A percentile compares a stretch with the other conserved stretches of the same genome.
Evolutionary conservation across 2,113 vertebrate species (phyloP).

Genomic region (Lanius collurio): DNA sequence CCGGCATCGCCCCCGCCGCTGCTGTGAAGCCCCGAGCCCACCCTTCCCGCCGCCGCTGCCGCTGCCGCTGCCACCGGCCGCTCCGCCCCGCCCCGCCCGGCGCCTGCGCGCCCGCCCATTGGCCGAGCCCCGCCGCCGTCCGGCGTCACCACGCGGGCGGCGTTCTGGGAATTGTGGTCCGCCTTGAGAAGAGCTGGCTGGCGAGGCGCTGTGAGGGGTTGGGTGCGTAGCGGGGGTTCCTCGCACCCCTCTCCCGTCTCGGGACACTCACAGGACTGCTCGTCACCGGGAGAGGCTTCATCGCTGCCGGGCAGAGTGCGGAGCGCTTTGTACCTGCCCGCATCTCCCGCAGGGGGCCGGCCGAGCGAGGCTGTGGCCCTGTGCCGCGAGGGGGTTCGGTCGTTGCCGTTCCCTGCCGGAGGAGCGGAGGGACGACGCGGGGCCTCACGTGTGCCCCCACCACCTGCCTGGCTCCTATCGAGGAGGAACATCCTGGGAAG

Average conservation of each 20-base stretch:
- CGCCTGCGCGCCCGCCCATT: conserved; percentile 56
- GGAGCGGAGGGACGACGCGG: too few relatives aligned
- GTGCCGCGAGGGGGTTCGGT: neutral
- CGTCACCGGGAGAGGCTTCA: neutral
- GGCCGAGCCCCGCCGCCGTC: neutral
- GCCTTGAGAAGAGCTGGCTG: accelerated
- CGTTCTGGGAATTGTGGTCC: conserved; percentile 66
- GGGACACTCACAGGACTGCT: neutral
- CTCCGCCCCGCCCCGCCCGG: conserved; percentile 20
- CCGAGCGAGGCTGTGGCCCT: neutral
- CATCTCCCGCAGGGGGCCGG: neutral
- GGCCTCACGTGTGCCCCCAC: neutral
- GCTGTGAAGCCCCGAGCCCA: neutral
- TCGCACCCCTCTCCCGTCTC: accelerated
- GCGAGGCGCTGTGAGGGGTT: accelerated
- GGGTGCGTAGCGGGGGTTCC: too few relatives aligned
- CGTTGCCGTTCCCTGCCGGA: neutral
- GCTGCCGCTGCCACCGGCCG: neutral
- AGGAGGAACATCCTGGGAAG: neutral
- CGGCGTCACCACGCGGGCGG: neutral
- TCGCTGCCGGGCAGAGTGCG: neutral
- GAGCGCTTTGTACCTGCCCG: neutral
- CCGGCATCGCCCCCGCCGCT: conserved; percentile 77
- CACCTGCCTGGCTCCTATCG: neutral
- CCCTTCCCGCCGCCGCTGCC: conserved; percentile 23